Conservation (phyloP, 1,140 invertebrate species). For the Drosophila seguyi region DNA sequence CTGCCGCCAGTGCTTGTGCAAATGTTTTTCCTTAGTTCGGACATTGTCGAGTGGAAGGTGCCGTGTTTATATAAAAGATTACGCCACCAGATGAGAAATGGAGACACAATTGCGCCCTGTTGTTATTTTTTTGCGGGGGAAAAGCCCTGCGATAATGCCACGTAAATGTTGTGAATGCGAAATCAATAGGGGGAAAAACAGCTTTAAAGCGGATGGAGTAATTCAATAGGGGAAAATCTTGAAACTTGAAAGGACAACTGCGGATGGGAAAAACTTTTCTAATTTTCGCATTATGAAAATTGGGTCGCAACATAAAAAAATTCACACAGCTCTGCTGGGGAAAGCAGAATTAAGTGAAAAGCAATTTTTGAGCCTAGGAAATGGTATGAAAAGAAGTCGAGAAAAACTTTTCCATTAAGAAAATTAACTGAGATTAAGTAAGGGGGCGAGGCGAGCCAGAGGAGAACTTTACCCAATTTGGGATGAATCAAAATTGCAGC, state of each 20-base stretch:
- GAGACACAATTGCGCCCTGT: conserved; percentile 59
- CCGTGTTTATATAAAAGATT: conserved; percentile 81
- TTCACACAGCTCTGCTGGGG: not conserved
- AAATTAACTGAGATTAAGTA: conserved; percentile 83
- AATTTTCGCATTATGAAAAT: conserved; percentile 82
- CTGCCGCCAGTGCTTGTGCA: conserved; percentile 33
- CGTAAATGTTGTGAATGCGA: conserved; percentile 69
- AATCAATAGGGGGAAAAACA: conserved; percentile 71
- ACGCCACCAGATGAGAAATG: conserved; percentile 54
- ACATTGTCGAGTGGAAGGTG: conserved; percentile 56
- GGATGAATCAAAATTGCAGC: conserved; percentile 63
- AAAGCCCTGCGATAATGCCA: conserved; percentile 70
- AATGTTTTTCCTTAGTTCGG: conserved; percentile 63
- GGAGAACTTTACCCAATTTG: conserved; percentile 21
- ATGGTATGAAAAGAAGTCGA: conserved; percentile 48
- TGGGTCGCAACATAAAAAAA: conserved; percentile 38
- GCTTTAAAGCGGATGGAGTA: conserved; percentile 60
- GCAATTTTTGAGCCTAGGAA: conserved; percentile 58
- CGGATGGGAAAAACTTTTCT: conserved; percentile 65
- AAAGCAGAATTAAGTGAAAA: conserved; percentile 44
- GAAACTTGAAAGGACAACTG: conserved; percentile 6
- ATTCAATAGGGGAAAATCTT: conserved; percentile 9
- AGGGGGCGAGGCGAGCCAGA: conserved; percentile 9
- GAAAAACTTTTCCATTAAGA: conserved; percentile 80
- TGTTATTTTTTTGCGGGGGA: conserved; percentile 36